Conservation (phyloP, 2,888 invertebrate genomes). For the Acrobasis consociella region DNA sequence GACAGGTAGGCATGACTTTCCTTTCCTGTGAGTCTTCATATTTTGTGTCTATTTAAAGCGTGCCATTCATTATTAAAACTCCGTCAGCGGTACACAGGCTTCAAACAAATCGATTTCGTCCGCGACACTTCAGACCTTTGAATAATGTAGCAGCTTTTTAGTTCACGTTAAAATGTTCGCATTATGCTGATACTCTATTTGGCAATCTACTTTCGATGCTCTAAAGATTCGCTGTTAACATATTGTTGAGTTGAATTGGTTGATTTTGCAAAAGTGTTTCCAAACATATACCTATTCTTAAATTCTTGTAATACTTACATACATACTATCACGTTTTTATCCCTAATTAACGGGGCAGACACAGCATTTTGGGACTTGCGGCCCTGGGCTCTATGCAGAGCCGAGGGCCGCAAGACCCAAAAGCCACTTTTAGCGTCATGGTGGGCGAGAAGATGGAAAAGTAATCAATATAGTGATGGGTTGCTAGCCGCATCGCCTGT, state of each 20-base stretch:
- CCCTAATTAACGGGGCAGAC: too few relatives aligned
- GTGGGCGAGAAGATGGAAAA: too few relatives aligned
- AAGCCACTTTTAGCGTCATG: too few relatives aligned
- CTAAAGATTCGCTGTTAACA: background rate
- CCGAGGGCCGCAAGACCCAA: too few relatives aligned
- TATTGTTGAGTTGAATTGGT: background rate
- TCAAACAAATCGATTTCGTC: conserved; percentile 11
- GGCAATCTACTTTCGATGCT: conserved; percentile 1
- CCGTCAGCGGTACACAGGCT: conserved; percentile 6
- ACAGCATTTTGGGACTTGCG: too few relatives aligned
- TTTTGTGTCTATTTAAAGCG: conserved; percentile 3
- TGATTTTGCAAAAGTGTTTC: background rate
- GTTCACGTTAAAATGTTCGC: conserved; percentile 7
- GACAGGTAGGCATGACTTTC: too few relatives aligned
- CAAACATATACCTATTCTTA: too few relatives aligned
- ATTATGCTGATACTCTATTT: conserved; percentile 10
- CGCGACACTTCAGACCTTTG: conserved; percentile 10
- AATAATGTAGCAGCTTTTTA: conserved; percentile 17
- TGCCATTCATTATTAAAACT: conserved; percentile 16
- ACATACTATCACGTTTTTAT: too few relatives aligned
- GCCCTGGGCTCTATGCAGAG: too few relatives aligned
- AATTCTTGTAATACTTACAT: too few relatives aligned
- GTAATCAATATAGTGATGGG: too few relatives aligned
- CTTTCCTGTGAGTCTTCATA: background rate
- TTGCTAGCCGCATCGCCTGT: too few relatives aligned